These are phyloP conservation scores for Caretta caretta DNA, from an alignment of 2,113 vertebrate genomes.

Conservation along the genomic window DNA sequence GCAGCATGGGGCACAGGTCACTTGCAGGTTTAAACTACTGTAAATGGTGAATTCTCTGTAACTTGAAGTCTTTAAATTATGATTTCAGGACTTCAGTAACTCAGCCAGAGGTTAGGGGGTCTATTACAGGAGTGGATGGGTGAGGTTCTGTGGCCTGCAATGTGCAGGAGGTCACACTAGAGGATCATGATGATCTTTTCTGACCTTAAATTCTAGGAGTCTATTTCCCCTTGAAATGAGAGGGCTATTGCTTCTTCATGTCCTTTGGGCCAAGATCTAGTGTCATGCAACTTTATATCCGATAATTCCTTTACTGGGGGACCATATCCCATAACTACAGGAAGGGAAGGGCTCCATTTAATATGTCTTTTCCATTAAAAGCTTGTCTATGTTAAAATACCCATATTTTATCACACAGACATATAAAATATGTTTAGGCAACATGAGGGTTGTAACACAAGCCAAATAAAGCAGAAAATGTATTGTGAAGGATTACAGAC, in stretches of 20 bases:
- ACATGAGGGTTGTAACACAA: not conserved
- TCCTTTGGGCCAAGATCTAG: not conserved
- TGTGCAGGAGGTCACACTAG: too few species aligned
- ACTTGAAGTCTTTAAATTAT: too few species aligned
- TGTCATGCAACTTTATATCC: accelerated
- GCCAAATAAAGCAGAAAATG: conserved; percentile 42
- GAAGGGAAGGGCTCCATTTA: not conserved
- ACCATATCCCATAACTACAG: not conserved
- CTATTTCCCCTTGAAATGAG: not conserved
- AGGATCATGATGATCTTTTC: too few species aligned
- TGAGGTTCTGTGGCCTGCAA: too few species aligned
- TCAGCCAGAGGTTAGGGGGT: too few species aligned
- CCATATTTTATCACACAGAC: not conserved
- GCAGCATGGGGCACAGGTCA: too few species aligned
- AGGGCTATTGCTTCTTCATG: not conserved
- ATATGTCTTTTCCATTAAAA: not conserved
- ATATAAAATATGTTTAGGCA: not conserved
- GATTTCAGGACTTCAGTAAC: too few species aligned
- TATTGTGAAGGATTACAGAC: not conserved
- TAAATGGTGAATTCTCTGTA: too few species aligned
- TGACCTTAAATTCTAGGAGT: not conserved
- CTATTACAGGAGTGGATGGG: too few species aligned
- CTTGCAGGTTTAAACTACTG: too few species aligned
- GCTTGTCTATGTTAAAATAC: not conserved
- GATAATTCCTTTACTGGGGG: not conserved